These are phyloP conservation scores for Apogon hyalosoma DNA, from an alignment of 2,797 vertebrate species.

Conservation along the genomic window DNA sequence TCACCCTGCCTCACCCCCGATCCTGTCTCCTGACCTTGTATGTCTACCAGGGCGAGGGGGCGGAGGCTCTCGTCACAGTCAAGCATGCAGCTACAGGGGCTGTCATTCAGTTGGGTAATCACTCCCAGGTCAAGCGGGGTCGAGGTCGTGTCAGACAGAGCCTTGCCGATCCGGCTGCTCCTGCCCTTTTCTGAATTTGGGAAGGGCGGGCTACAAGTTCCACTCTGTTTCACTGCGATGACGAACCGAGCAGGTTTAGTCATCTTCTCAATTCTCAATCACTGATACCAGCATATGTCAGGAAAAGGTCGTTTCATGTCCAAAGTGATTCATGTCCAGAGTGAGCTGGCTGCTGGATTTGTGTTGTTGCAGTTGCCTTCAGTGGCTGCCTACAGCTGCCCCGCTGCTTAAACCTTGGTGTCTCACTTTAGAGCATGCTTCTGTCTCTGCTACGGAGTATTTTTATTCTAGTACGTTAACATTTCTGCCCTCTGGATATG, in stretches of 20 bases:
- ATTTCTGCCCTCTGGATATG: slow-evolving; percentile 58
- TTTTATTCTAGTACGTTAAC: slow-evolving; percentile 60
- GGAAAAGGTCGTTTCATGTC: slow-evolving; percentile 69
- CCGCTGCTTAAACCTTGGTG: slow-evolving; percentile 56
- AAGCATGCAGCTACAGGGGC: slow-evolving; percentile 48
- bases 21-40: slow-evolving; percentile 70
- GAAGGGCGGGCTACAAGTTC: slow-evolving; percentile 24
- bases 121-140: slow-evolving; percentile 64
- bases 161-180: not conserved
- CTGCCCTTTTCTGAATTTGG: slow-evolving; percentile 41
- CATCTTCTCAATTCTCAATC: slow-evolving; percentile 74
- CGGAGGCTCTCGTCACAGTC: slow-evolving; percentile 43
- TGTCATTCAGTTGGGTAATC: slow-evolving; percentile 68
- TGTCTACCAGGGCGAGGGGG: slow-evolving; percentile 58
- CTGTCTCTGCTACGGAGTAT: slow-evolving; percentile 58
- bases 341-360: slow-evolving; percentile 69
- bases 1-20: slow-evolving; percentile 61
- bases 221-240: slow-evolving; percentile 26
- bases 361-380: slow-evolving; percentile 72
- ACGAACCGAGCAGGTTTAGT: slow-evolving; percentile 68
- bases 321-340: slow-evolving; percentile 73
- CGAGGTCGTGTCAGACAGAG: slow-evolving; percentile 61
- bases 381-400: slow-evolving; percentile 67
- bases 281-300: slow-evolving; percentile 75
- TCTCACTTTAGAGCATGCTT: slow-evolving; percentile 39